Conservation (phyloP, 2,113 vertebrate species). For the Marcusenius ussheri region DNA sequence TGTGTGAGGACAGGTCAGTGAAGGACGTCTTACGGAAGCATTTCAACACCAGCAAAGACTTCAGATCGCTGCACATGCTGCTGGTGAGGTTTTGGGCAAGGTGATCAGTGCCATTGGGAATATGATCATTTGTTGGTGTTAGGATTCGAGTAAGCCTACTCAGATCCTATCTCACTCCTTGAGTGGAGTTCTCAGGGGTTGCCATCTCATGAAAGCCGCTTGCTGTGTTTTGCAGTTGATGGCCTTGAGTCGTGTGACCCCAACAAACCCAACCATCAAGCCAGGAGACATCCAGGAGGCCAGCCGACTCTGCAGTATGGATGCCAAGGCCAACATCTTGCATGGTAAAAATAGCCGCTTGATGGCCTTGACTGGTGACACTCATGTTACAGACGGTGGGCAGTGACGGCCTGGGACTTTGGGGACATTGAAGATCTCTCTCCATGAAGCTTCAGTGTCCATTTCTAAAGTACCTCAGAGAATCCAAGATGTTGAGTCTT, state of each 20-base stretch:
- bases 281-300: slow-evolving; percentile 73
- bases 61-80: slow-evolving; percentile 72
- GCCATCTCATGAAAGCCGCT: not conserved
- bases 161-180: not conserved
- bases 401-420: not conserved
- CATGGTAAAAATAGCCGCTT: slow-evolving; percentile 66
- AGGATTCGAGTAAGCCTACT: not conserved
- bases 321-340: slow-evolving; percentile 80
- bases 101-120: not conserved
- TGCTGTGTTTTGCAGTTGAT: slow-evolving; percentile 61
- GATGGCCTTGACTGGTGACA: not conserved
- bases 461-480: not conserved
- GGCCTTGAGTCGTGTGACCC: slow-evolving; percentile 59
- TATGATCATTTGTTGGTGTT: not conserved
- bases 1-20: slow-evolving; percentile 68
- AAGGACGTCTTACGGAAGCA: slow-evolving; percentile 67
- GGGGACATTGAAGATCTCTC: not conserved
- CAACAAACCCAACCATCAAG: slow-evolving; percentile 58
- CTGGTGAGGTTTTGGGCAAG: slow-evolving; percentile 59
- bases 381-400: not conserved
- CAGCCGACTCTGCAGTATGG: slow-evolving; percentile 57
- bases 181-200: not conserved
- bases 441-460: not conserved
- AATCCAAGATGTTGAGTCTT: not conserved
- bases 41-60: slow-evolving; percentile 73